These are phyloP conservation scores for Bombus affinis DNA, from an alignment of 1,140 invertebrate genomes.

Conservation along the genomic window DNA sequence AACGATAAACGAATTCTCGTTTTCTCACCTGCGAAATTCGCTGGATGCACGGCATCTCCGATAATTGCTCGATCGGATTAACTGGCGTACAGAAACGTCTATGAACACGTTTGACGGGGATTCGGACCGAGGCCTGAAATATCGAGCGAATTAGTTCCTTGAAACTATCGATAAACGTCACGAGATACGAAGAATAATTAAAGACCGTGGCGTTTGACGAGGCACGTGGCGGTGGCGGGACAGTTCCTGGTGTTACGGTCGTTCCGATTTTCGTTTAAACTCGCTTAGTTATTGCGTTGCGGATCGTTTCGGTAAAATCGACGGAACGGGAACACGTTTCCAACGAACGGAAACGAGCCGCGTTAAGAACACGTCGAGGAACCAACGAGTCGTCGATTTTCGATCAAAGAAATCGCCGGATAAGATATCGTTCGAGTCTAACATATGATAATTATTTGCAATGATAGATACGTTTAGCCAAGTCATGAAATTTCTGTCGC, in stretches of 20 bases:
- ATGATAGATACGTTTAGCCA: accelerated
- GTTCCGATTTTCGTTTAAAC: constrained; percentile 32
- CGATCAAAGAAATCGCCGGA: not conserved
- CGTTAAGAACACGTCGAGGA: not conserved
- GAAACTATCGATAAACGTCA: not conserved
- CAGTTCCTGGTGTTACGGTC: not conserved
- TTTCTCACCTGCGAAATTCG: too few species aligned
- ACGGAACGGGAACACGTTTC: not conserved
- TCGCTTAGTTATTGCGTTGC: constrained; percentile 22
- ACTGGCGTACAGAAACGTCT: not conserved
- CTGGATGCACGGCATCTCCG: too few species aligned
- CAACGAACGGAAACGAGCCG: not conserved
- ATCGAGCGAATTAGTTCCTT: not conserved
- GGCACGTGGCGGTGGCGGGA: too few species aligned
- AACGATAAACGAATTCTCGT: too few species aligned
- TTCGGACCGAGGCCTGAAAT: not conserved
- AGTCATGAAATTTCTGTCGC: too few species aligned
- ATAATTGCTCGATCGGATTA: constrained; percentile 22
- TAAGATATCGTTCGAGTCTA: not conserved
- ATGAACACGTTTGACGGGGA: not conserved
- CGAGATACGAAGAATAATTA: not conserved
- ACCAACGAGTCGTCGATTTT: not conserved
- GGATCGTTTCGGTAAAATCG: not conserved
- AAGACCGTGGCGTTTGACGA: not conserved
- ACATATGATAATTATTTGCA: not conserved